Evolutionary conservation across 2,797 vertebrate species (phyloP), one percentile per base, ranked within the genome.

Genomic region (Mionectes olivaceus): DNA sequence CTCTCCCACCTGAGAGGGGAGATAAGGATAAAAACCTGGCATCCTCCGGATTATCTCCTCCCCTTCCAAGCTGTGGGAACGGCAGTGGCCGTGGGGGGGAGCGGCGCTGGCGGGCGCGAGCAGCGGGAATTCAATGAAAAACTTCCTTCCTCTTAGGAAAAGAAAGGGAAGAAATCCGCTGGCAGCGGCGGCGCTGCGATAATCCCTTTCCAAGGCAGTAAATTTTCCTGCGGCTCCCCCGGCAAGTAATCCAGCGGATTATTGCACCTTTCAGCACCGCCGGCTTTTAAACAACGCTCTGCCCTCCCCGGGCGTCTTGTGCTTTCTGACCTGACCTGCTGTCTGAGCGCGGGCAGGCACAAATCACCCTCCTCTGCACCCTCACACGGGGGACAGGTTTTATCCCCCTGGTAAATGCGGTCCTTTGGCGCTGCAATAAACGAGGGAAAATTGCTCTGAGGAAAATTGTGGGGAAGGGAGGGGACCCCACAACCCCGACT

Each of bases 181-280:
- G 93, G 89, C 89, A 67, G 79, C 85, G 23, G 79, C 84, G 23
- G 94, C 4, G 23, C 76, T 28, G 89, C 65, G 89, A 67, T 93
- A 95, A 96, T 95, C 94, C 90, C 89, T 87, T 93, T 84, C 81
- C 94, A 85, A 89, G 89, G 94, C 91, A 89, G 95, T 94, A 93
- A 96, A 96, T 95, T 94, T 93, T 21, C 93, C 91, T 35, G 90
- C 83, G 47, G 87, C 96, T 75, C 64, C 69, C 44, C 90, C 18
- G 8, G 79, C 22, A 46, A 85, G 90, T 93, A 94, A 96, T 96
- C 87, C 81, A 0, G 63, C 5, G 77, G 96, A 95, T 91, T 93
- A 94, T 87, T 87, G 76, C 93, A 96, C 95, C 94, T 95, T 90
- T 89, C 94, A 95, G 76, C 47, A 3, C 70, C 8, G 82, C 22